phyloP scores from a whole-genome alignment of 2,797 vertebrate genomes.

The Telmatherina bonti region DNA sequence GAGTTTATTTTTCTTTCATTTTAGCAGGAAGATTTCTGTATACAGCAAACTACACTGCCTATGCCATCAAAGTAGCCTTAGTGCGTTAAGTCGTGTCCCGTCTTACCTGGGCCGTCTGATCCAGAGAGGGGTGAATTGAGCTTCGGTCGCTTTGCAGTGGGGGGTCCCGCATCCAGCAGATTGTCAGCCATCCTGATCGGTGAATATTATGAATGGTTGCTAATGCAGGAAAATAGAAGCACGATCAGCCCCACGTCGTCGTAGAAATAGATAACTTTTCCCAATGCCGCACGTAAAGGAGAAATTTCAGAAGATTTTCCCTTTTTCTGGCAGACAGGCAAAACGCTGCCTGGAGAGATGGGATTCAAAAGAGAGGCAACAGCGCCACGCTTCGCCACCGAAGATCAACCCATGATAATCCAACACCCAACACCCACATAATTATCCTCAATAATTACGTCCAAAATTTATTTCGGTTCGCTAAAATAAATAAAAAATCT shows the following conservation, averaged over 20 bases:
- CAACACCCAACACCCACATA: slow-evolving; percentile 90
- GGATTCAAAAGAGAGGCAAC: slow-evolving; percentile 88
- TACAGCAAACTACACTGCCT: neutral
- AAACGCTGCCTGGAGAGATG: slow-evolving; percentile 72
- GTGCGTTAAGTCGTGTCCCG: neutral
- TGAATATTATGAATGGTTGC: slow-evolving; percentile 42
- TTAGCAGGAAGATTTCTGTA: neutral
- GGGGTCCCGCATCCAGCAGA: slow-evolving; percentile 95
- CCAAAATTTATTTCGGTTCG: slow-evolving; percentile 71
- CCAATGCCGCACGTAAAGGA: slow-evolving; percentile 46
- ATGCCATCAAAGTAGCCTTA: neutral
- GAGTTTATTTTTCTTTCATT: slow-evolving; percentile 1
- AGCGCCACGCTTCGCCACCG: slow-evolving; percentile 92
- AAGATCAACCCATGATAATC: slow-evolving; percentile 90
- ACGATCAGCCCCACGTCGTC: slow-evolving; percentile 39
- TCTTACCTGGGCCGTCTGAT: slow-evolving; percentile 94
- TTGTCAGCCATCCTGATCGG: slow-evolving; percentile 92
- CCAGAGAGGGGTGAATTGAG: slow-evolving; percentile 94
- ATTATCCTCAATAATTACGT: slow-evolving; percentile 81
- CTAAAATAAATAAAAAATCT: slow-evolving; percentile 76
- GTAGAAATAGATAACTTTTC: slow-evolving; percentile 53
- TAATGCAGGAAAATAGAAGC: slow-evolving; percentile 37
- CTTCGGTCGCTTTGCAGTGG: slow-evolving; percentile 96
- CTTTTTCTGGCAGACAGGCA: slow-evolving; percentile 70
- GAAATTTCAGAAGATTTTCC: slow-evolving; percentile 48